A percentile compares a stretch with the other conserved stretches of the same genome.
Conservation (phyloP, 2,888 invertebrate species). For the Brachypalpus laphriformis region DNA sequence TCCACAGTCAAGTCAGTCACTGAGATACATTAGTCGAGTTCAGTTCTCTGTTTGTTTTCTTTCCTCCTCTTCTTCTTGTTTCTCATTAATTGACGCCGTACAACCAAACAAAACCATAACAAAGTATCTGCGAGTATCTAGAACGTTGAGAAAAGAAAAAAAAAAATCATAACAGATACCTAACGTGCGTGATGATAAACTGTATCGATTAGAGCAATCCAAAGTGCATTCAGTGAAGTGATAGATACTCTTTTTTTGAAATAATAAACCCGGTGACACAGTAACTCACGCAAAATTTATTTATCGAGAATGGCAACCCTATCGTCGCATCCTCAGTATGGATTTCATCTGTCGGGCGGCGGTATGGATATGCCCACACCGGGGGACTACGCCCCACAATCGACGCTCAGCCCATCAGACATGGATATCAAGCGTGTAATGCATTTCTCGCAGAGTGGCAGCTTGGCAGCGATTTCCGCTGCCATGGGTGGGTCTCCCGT, state of each 20-base stretch:
- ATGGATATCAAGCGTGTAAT: slow-evolving; percentile 82
- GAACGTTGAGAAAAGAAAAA: slow-evolving; percentile 8
- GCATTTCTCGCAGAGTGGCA: slow-evolving; percentile 81
- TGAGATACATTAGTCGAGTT: slow-evolving; percentile 75
- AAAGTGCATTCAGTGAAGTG: slow-evolving; percentile 16
- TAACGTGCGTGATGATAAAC: slow-evolving; percentile 60
- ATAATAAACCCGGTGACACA: slow-evolving; percentile 34
- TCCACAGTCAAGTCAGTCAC: slow-evolving; percentile 76
- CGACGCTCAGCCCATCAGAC: slow-evolving; percentile 78
- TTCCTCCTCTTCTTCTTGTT: slow-evolving; percentile 55
- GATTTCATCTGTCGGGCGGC: slow-evolving; percentile 81
- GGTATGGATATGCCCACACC: slow-evolving; percentile 81
- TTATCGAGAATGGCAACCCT: slow-evolving; percentile 80
- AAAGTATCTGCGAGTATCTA: slow-evolving; percentile 26
- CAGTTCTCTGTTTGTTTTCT: slow-evolving; percentile 66
- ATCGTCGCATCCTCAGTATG: slow-evolving; percentile 82
- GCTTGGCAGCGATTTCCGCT: slow-evolving; percentile 80
- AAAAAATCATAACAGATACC: background rate
- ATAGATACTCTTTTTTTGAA: slow-evolving; percentile 28
- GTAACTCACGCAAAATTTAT: slow-evolving; percentile 60
- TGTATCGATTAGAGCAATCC: slow-evolving; percentile 29
- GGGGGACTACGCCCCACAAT: slow-evolving; percentile 81
- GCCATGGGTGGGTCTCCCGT: slow-evolving; percentile 82
- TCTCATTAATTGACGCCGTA: slow-evolving; percentile 33
- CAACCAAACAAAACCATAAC: slow-evolving; percentile 35